A percentile compares a stretch with the other conserved stretches of the same genome.
Evolutionary conservation across 2,113 vertebrate genomes (phyloP).

Genomic region (Paralichthys olivaceus): DNA sequence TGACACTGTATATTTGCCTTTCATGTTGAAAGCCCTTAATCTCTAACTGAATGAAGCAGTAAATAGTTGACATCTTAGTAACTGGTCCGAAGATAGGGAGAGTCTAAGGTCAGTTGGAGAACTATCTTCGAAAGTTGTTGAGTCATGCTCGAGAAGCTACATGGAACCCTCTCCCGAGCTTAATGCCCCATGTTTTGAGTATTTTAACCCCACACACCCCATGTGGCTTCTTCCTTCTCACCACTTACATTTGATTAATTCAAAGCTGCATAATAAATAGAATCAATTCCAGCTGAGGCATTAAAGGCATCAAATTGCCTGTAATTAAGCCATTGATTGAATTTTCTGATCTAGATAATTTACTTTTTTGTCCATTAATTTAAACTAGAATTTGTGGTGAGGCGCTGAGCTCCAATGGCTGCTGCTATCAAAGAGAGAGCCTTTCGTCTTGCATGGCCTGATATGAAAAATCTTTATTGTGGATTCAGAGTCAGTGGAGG

Average conservation of each 20-base stretch:
- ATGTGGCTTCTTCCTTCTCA: constrained; percentile 43
- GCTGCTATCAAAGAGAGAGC: constrained; percentile 41
- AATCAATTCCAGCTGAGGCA: constrained; percentile 77
- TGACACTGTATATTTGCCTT: background rate
- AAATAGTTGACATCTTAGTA: background rate
- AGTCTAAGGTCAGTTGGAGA: background rate
- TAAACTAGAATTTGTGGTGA: constrained; percentile 46
- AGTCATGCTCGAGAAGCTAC: background rate
- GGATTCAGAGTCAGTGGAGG: constrained; percentile 27
- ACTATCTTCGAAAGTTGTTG: background rate
- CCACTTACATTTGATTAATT: constrained; percentile 75
- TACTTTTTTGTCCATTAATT: constrained; percentile 80
- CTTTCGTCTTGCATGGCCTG: constrained; percentile 55
- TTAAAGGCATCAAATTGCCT: constrained; percentile 77
- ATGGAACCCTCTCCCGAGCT: background rate
- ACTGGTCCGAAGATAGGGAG: background rate
- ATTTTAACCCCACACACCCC: constrained; percentile 56
- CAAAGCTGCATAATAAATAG: constrained; percentile 75
- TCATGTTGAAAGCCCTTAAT: background rate
- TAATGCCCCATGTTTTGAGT: constrained; percentile 3
- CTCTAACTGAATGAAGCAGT: background rate
- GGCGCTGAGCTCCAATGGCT: constrained; percentile 26
- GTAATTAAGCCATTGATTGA: constrained; percentile 77
- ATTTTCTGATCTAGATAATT: constrained; percentile 76
- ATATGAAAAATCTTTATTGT: constrained; percentile 54